Evolutionary conservation across 2,888 invertebrate species (phyloP).

Genomic region (Norana najaformis): DNA sequence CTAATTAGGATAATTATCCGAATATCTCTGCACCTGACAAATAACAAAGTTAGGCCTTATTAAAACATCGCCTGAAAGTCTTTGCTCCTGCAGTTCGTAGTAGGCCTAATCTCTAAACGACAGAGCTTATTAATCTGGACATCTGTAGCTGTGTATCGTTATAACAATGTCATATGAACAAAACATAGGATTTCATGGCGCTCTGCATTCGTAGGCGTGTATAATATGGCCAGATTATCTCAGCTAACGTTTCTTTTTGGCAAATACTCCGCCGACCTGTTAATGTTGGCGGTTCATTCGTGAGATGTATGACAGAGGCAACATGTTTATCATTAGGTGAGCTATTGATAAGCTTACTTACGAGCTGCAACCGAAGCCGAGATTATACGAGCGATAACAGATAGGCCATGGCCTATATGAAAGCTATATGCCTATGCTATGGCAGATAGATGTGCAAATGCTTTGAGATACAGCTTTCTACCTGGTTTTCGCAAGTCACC

Average conservation of each 20-base stretch:
- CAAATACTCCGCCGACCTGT: not conserved
- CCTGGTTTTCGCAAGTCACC: not conserved
- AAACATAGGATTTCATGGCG: not conserved
- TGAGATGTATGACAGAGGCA: not conserved
- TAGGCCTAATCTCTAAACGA: not conserved
- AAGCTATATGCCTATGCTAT: not conserved
- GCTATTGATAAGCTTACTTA: not conserved
- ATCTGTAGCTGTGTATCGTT: not conserved
- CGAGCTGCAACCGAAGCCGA: not conserved
- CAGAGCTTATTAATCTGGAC: not conserved
- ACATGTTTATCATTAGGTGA: not conserved
- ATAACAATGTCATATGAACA: too few species aligned
- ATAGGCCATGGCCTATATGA: not conserved
- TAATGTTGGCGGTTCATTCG: not conserved
- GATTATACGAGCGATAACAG: slow-evolving; percentile 5
- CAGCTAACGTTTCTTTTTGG: not conserved
- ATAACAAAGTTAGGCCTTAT: not conserved
- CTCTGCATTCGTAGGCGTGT: not conserved
- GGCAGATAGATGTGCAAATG: too few species aligned
- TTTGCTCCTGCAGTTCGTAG: too few species aligned
- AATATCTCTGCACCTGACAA: too few species aligned
- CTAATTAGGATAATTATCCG: too few species aligned
- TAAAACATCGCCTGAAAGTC: too few species aligned
- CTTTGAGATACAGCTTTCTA: not conserved
- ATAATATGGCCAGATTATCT: not conserved